These are phyloP conservation scores for Acanthurus tractus DNA, from an alignment of 2,797 vertebrate species.

Conservation along the genomic window DNA sequence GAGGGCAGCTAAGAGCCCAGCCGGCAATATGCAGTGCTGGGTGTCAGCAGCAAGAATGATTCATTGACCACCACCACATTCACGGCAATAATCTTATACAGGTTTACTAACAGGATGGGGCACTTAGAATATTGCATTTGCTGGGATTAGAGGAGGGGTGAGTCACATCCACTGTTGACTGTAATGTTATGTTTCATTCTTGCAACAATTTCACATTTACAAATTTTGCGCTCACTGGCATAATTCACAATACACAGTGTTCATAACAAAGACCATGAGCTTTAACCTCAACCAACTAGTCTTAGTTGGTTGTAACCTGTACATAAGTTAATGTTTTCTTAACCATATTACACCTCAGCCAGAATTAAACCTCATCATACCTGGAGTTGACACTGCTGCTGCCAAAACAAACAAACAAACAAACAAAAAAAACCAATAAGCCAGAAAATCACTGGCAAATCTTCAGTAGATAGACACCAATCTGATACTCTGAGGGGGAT, in stretches of 20 bases:
- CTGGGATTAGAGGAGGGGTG: not conserved
- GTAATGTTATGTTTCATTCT: constrained; percentile 12
- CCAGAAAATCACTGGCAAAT: not conserved
- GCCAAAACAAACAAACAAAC: not conserved
- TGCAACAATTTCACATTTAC: not conserved
- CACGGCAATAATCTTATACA: constrained; percentile 41
- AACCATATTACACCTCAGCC: not conserved
- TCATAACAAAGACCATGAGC: not conserved
- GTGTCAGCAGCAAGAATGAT: constrained; percentile 46
- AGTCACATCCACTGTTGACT: constrained; percentile 1
- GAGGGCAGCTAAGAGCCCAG: constrained; percentile 14
- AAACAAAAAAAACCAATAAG: not conserved
- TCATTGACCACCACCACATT: constrained; percentile 46
- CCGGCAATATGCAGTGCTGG: constrained; percentile 13
- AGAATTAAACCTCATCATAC: not conserved
- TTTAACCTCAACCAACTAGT: not conserved
- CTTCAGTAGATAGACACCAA: not conserved
- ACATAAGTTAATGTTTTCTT: not conserved
- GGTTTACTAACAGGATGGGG: constrained; percentile 19
- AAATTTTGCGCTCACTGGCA: not conserved
- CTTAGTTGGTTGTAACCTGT: not conserved
- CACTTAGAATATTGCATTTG: constrained; percentile 35
- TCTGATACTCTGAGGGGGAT: not conserved
- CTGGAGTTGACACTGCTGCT: not conserved
- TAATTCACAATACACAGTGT: not conserved